These are phyloP conservation scores for Hyla sarda DNA, from an alignment of 2,113 vertebrate species.

Conservation along the genomic window DNA sequence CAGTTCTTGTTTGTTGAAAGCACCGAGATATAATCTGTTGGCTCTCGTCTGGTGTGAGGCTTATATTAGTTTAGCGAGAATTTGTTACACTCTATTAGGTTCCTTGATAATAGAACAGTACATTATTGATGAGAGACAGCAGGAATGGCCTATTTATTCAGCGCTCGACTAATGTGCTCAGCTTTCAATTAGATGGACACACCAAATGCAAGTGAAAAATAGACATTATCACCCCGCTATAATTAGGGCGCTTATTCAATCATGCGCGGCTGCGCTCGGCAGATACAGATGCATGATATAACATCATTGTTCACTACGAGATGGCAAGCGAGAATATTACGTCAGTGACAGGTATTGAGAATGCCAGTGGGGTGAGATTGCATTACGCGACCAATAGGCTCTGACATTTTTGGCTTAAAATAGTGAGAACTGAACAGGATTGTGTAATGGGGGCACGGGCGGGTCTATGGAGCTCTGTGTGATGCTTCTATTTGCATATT, in stretches of 20 bases:
- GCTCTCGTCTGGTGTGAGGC: constrained; percentile 20
- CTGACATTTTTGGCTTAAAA: background rate
- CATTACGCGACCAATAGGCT: background rate
- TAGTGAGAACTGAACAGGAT: background rate
- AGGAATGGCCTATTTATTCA: constrained; percentile 55
- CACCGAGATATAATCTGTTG: constrained; percentile 33
- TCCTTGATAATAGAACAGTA: constrained; percentile 53
- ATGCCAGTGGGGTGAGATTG: constrained; percentile 24
- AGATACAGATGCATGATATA: constrained; percentile 48
- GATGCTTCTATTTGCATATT: background rate
- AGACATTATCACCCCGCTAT: constrained; percentile 52
- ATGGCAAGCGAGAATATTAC: constrained; percentile 3
- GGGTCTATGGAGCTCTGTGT: too few species aligned
- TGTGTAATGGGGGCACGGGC: too few species aligned
- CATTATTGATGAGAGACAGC: constrained; percentile 55
- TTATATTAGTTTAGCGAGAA: constrained; percentile 48
- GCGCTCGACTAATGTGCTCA: constrained; percentile 39
- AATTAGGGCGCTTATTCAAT: constrained; percentile 51
- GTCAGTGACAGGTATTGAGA: constrained; percentile 14
- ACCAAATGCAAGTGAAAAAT: constrained; percentile 53
- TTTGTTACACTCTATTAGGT: constrained; percentile 53
- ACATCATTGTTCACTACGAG: constrained; percentile 33
- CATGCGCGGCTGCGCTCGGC: constrained; percentile 36
- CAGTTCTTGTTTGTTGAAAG: constrained; percentile 24
- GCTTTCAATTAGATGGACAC: constrained; percentile 52